These are phyloP conservation scores for Gastrophryne carolinensis DNA, from an alignment of 2,797 vertebrate genomes.

Conservation along the genomic window DNA sequence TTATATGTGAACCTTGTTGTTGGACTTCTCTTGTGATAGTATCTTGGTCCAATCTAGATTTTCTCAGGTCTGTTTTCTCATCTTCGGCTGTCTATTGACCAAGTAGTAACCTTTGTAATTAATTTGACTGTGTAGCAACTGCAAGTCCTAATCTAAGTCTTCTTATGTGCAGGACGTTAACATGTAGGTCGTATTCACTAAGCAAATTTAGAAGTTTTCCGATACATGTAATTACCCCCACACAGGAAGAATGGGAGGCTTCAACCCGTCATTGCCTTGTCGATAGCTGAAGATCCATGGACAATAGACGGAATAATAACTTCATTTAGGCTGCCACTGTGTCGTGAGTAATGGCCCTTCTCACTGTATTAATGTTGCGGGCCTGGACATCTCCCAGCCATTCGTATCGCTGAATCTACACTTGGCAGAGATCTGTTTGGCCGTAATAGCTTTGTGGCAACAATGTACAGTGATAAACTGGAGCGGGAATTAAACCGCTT, in stretches of 20 bases:
- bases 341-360: neutral
- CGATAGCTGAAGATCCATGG: neutral
- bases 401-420: constrained; percentile 16
- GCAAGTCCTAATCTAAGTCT: too few species aligned
- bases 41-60: too few species aligned
- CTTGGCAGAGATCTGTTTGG: neutral
- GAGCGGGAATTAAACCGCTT: neutral
- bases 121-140: too few species aligned
- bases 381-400: neutral
- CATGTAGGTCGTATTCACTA: neutral
- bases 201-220: neutral
- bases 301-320: constrained; percentile 1
- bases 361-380: neutral
- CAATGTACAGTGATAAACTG: neutral
- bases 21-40: too few species aligned
- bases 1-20: too few species aligned
- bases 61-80: too few species aligned
- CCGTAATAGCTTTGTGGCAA: neutral
- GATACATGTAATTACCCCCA: neutral
- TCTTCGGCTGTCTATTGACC: too few species aligned
- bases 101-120: too few species aligned
- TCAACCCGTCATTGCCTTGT: neutral
- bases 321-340: neutral
- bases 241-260: neutral
- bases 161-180: neutral